A percentile compares a stretch with the other conserved stretches of the same genome.
Evolutionary conservation across 2,888 invertebrate species (phyloP).

Genomic region (Drosophila tanythrix): DNA sequence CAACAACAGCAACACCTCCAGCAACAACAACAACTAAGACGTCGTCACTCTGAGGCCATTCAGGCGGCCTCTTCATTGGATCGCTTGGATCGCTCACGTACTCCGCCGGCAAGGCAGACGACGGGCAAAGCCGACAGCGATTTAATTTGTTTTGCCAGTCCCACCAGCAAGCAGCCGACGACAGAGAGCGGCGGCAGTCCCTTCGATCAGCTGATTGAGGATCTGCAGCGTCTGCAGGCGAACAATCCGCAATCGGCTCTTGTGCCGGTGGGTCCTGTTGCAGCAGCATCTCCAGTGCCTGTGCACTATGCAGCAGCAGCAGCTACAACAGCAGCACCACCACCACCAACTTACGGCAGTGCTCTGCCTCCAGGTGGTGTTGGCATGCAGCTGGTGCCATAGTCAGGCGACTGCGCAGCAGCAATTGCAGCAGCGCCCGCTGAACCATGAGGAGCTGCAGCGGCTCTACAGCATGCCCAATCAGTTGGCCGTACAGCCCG

Average conservation of each 20-base stretch:
- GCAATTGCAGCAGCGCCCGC: slow-evolving; percentile 81
- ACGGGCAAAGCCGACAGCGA: slow-evolving; percentile 85
- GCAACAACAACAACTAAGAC: slow-evolving; percentile 54
- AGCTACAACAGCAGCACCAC: not conserved
- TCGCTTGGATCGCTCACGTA: slow-evolving; percentile 66
- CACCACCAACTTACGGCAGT: slow-evolving; percentile 47
- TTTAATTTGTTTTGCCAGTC: slow-evolving; percentile 90
- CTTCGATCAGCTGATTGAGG: slow-evolving; percentile 87
- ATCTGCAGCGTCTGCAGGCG: slow-evolving; percentile 85
- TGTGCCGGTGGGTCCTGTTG: slow-evolving; percentile 73
- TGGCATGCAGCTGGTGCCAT: slow-evolving; percentile 82
- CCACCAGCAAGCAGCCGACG: slow-evolving; percentile 85
- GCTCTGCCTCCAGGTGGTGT: slow-evolving; percentile 39
- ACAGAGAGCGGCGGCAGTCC: slow-evolving; percentile 28
- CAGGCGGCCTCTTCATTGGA: slow-evolving; percentile 24
- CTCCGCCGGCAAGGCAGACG: slow-evolving; percentile 67
- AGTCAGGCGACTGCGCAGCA: slow-evolving; percentile 60
- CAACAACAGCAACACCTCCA: slow-evolving; percentile 42
- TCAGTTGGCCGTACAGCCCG: slow-evolving; percentile 65
- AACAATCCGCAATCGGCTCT: slow-evolving; percentile 70
- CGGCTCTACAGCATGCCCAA: slow-evolving; percentile 83
- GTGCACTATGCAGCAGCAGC: slow-evolving; percentile 33
- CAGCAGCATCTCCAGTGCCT: slow-evolving; percentile 59
- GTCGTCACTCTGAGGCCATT: slow-evolving; percentile 77
- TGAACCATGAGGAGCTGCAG: slow-evolving; percentile 83